Base-by-base conservation (phyloP, 1,140 invertebrate genomes). In the Paracyclopina nana region DNA sequence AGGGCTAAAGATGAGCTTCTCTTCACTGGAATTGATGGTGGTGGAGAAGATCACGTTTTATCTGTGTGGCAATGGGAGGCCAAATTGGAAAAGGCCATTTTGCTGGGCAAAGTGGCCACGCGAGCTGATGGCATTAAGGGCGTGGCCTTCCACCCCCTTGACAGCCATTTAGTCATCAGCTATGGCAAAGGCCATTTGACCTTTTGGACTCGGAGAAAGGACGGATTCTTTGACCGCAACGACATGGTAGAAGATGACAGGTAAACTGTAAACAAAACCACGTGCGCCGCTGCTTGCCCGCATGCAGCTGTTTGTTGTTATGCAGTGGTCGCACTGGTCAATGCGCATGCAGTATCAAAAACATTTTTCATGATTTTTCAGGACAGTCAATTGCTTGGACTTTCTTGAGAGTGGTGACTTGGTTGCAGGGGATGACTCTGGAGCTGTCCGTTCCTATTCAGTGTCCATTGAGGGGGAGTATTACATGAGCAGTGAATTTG, bases 351-450 rank as follows among this genome's bases (percentile, higher is more conserved):
- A n/a, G n/a, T n/a, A n/a, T n/a, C n/a, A n/a, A n/a, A n/a, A n/a
- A n/a, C n/a, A n/a, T n/a, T n/a, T n/a, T n/a, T n/a, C n/a, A n/a
- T n/a, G n/a, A n/a, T n/a, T n/a, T n/a, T n/a, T n/a, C n/a, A 48
- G 30, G 11, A 58, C 48, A 9, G 46, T 60, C 40, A 83, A 80
- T 1, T 78, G 82, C 54, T 68, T 95, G 22, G 82, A 88, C 56
- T 94, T 94, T 62, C 79, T 88, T 61, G 79, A 83, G 62, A 83
- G 88, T 62, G 88, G 88, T 4, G 82, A 91, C 61, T 80, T 94
- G 0, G 79, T 95, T 5, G 87, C 86, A 0, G 90, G 87, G 2
- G 88, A 95, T 60, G 83, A 81, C 46, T 83, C 88, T 64, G 90
- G 90, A 1, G 88, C 85, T 58, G 85, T 96, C 49, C 88, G 85